These are phyloP conservation scores for Latrodectus hesperus DNA, from an alignment of 2,888 invertebrate genomes.

Conservation along the genomic window DNA sequence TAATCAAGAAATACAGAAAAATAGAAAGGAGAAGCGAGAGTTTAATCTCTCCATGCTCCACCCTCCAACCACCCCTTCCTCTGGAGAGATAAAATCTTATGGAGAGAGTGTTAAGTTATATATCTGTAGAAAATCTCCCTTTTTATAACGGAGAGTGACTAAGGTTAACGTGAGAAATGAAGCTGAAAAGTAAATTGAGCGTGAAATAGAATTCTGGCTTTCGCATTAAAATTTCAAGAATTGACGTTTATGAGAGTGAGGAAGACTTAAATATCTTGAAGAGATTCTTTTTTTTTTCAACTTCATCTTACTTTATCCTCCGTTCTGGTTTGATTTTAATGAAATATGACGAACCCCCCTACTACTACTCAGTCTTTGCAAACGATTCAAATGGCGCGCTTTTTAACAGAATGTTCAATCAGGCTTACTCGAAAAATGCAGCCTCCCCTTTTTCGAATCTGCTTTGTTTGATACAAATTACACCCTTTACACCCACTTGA, in stretches of 20 bases:
- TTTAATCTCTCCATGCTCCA: conserved; percentile 21
- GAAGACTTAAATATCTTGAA: neutral
- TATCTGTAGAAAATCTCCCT: conserved; percentile 30
- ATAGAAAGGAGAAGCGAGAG: neutral
- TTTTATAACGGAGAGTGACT: neutral
- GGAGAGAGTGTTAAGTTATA: conserved; percentile 52
- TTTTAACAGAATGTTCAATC: too few species aligned
- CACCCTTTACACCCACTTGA: too few species aligned
- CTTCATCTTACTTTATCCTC: neutral
- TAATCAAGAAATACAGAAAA: neutral
- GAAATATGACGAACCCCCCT: neutral
- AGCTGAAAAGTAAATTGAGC: conserved; percentile 42
- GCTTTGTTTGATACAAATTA: too few species aligned
- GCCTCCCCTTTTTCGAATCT: too few species aligned
- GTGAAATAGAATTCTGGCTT: conserved; percentile 43
- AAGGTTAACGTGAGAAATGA: conserved; percentile 21
- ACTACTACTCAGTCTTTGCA: too few species aligned
- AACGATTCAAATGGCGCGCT: too few species aligned
- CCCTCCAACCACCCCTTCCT: neutral
- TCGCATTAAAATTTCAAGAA: conserved; percentile 32
- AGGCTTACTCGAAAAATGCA: too few species aligned
- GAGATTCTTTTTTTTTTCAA: neutral
- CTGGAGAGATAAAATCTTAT: conserved; percentile 46
- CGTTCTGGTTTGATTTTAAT: neutral
- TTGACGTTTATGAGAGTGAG: conserved; percentile 30